Evolutionary conservation across 2,797 vertebrate species (phyloP).

Genomic region (Sebastes hubbsi): DNA sequence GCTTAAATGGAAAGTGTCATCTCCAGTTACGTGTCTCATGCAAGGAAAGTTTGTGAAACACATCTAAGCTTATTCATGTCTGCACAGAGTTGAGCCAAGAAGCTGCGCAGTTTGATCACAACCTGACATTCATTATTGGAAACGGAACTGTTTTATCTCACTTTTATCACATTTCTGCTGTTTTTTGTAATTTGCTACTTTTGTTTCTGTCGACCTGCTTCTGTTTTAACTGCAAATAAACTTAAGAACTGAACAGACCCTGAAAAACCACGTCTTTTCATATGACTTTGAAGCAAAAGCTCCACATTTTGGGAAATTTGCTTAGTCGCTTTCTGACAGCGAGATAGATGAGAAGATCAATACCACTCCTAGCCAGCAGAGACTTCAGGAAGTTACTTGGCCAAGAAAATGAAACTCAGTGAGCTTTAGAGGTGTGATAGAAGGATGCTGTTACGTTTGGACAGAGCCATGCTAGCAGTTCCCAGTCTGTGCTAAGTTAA

Average conservation of each 20-base stretch:
- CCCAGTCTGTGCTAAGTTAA: no score
- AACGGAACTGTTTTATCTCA: not conserved
- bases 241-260: not conserved
- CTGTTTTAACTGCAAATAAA: slow-evolving; percentile 53
- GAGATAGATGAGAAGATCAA: no score
- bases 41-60: not conserved
- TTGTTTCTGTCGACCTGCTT: slow-evolving; percentile 20
- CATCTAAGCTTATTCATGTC: not conserved
- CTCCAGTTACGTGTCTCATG: not conserved
- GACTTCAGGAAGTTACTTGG: not conserved
- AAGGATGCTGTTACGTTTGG: no score
- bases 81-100: not conserved
- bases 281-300: no score
- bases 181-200: slow-evolving; percentile 8
- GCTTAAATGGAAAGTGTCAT: not conserved
- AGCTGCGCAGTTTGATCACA: not conserved
- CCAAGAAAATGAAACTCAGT: not conserved
- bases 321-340: no score
- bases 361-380: not conserved
- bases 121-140: not conserved
- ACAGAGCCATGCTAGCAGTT: no score
- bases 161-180: not conserved
- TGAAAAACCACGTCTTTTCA: not conserved
- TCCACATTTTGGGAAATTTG: no score
- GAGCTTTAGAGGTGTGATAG: not conserved